Evolutionary conservation across 2,888 invertebrate genomes (phyloP), one percentile per base, ranked within the genome.

Genomic region (Caenorhabditis japonica): DNA sequence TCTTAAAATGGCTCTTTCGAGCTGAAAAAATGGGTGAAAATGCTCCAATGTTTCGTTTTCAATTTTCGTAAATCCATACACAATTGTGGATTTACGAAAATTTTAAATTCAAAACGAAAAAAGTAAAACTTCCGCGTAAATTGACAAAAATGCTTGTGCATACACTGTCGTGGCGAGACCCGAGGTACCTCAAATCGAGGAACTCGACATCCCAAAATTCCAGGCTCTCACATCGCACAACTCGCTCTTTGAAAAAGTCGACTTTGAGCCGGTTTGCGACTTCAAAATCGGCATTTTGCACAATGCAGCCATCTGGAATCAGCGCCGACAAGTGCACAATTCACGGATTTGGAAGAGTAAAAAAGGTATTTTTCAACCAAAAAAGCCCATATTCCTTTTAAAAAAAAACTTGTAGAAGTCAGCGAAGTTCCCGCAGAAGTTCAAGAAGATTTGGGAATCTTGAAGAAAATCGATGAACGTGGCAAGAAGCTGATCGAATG

Each of bases 231-330:
- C 44, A 8, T 44, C 64, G 4, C 46, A 72, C 23, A 52, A n/a
- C 1, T 72, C 47, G 4, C 53, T 64, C 2, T 73, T 73, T 17
- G 58, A 58, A 44, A 25, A 21, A 2, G 41, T 73, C n/a, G 66
- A 73, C 33, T 73, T 64, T 43, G 60, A 66, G 38, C 73, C 73
- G 2, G 73, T 73, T 12, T 73, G 73, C 21, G 73, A 73, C 34
- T 73, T 73, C 38, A 73, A 73, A 66, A 66, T 73, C 13, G 73
- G 73, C 23, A 73, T 73, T 46, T 13, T 73, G 3, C 73, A 73
- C 59, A 73, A 73, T 51, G 53, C 60, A 2, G 39, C 55, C 25
- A 73, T 73, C 23, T 73, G 73, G 73, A 66, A 49, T 25, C 66
- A 73, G n/a, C 55, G 73, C 2, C 46, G 64, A 55, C 36, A 60